Evolutionary conservation across 1,140 invertebrate species (phyloP), one percentile per base, ranked within the genome.

Genomic region (Philaenus spumarius): DNA sequence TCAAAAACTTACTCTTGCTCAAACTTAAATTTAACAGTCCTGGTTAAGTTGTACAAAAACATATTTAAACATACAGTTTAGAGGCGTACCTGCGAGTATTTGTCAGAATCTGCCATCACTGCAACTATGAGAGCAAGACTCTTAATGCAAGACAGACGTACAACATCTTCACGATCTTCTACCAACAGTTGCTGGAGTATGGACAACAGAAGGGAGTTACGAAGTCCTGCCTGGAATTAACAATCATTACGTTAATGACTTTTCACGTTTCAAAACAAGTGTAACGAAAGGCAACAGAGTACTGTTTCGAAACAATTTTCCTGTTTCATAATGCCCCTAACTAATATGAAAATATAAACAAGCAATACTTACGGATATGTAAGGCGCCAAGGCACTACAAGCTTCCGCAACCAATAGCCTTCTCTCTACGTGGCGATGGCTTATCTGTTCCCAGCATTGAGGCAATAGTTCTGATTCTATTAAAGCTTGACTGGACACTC

Each of bases 381-480:
- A 86, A n/a, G 85, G 82, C 39, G 85, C 81, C 55, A 90, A 69
- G n/a, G 79, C 78, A 3, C 80, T 80, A 70, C 85, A 89, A 35
- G 84, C 82, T 70, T 89, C 85, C 15, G 84, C 83, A 14, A 88
- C 85, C 14, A 90, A 66, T 20, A 87, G 68, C 52, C 87, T 74
- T 64, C 82, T 77, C 66, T 89, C 87, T 1, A 78, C 69, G 71
- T 88, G 83, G 66, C 85, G 85, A 67, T 88, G 83, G 59, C 78
- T 82, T 60, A 88, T 81, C 71, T 88, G 85, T 66, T 88, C 84
- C 87, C 87, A 90, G 66, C 85, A 87, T 59, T 87, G 78, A 1
- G 84, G 85, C n/a, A 89, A 71, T 45, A 89, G 76, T 69, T 87
- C 85, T 61, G 81, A 80, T 60, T 84, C 78, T 14, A 86, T 76